Base-by-base conservation (phyloP, 2,113 vertebrate species). In the Heloderma charlesbogerti region DNA sequence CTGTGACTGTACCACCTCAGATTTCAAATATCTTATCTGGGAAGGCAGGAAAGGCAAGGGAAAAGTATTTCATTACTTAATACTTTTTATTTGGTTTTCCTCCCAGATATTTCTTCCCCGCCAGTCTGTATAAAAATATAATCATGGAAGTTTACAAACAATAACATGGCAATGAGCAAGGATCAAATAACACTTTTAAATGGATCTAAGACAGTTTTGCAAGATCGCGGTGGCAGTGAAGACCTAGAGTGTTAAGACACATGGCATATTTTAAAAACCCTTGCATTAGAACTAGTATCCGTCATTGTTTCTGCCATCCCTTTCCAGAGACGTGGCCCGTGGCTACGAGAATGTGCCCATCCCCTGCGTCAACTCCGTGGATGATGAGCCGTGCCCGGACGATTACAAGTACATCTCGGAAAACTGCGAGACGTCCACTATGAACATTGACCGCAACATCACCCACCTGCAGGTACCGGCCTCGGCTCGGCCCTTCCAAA, bases 381-480 rank as follows among this genome's bases (percentile, higher is more conserved):
- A 99, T 0, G 98, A 98, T 1, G 98, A 99, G 82, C 98, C 97
- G 0, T 98, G 98, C 90, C 98, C 98, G 0, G 98, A 98, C 2
- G 98, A 99, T 92, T 99, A 99, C 93, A 99, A 99, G 91, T 99
- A 99, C 80, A 98, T 99, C 90, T 98, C 98, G 0, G 98, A 99
- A 95, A 99, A 99, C 97, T 99, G 98, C 1, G 98, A 99, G 96
- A 99, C 98, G 0, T 99, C 98, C 6, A 98, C 98, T 45, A 99
- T 99, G 98, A 99, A 98, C 95, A 99, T 99, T 0, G 98, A 99
- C 96, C 97, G 98, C 9, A 99, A 99, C 95, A 99, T 99, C 93
- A 99, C 98, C 20, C 98, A 99, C 95, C 95, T 99, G 84, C 98
- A 99, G 98, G 98, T 99, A 91, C 75, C 57, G 37, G n/a, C 18